Base-by-base conservation (phyloP, 2,888 invertebrate genomes). In the Limnephilus rhombicus region DNA sequence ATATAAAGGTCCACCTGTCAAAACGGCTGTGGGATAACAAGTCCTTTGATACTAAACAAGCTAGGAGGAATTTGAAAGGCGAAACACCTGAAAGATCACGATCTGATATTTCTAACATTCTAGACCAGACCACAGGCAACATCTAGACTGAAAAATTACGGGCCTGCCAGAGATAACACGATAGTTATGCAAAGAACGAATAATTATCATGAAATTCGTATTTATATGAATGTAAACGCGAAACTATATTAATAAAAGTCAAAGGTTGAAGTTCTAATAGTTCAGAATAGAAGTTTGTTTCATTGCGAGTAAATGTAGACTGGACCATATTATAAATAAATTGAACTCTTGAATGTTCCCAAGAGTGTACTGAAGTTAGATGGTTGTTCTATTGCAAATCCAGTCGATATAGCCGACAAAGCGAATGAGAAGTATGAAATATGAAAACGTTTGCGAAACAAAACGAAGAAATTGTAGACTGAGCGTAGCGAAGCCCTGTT, bases 21-120 rank as follows among this genome's bases (percentile, higher is more conserved):
- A 88, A 90, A 81, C 12, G 80, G 81, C 49, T 45, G 45, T 29
- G 80, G 91, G 80, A 87, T 45, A 87, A 82, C 87, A 80, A 89
- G 82, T 83, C 90, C 85, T 90, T 90, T 90, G 53, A 85, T 90
- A 80, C 49, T 86, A 68, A 49, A 90, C 90, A 88, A 37, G 89
- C 86, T 9, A 86, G 85, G 86, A 53, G 89, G 91, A 89, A 89
- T 91, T 91, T 53, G 91, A 91, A 91, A 91, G 91, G 49, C 82
- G 89, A 90, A 80, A 90, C 90, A 90, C 90, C 85, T 85, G 90
- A 90, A 85, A 85, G 24, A 37, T 31, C 91, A 91, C 91, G 91
- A 91, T 91, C 85, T 91, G 91, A 91, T 91, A 89, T 91, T 91
- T 91, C 68, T 41, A 82, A 89, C 9, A 68, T 68, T 68, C 68